A percentile compares a stretch with the other conserved stretches of the same genome.
These are phyloP conservation scores for Lepidostoma basale DNA, from an alignment of 1,140 invertebrate genomes.

Conservation along the genomic window DNA sequence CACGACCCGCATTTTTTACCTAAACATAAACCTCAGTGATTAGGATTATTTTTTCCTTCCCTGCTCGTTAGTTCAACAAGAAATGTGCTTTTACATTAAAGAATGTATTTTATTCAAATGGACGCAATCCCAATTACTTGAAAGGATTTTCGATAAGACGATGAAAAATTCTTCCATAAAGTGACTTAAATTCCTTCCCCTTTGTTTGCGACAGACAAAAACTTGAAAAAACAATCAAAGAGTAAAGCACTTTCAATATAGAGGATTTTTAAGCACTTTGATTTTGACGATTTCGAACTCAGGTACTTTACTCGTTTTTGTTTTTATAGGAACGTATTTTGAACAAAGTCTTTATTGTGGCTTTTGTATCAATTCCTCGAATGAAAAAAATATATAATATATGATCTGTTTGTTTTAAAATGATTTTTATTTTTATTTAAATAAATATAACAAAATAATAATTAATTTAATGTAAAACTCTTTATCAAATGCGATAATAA, in stretches of 20 bases:
- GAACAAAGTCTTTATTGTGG: not conserved
- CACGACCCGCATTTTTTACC: no score
- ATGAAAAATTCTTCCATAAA: slow-evolving; percentile 30
- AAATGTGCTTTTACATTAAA: not conserved
- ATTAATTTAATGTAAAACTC: no score
- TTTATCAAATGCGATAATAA: no score
- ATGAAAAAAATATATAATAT: no score
- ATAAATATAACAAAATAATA: no score
- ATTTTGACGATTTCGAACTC: slow-evolving; percentile 27
- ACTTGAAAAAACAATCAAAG: slow-evolving; percentile 30
- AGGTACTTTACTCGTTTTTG: not conserved
- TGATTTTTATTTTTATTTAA: no score
- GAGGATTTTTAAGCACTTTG: slow-evolving; percentile 34
- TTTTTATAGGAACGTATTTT: not conserved
- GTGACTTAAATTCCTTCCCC: slow-evolving; percentile 29
- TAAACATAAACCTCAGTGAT: no score
- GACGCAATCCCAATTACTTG: slow-evolving; percentile 27
- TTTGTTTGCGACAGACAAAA: slow-evolving; percentile 27
- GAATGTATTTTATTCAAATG: not conserved
- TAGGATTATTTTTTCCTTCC: no score
- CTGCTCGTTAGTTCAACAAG: no score
- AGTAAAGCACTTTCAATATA: slow-evolving; percentile 32
- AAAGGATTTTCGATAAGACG: slow-evolving; percentile 23
- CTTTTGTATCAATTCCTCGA: no score
- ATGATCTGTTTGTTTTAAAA: no score